phyloP scores from a whole-genome alignment of 53 echinoderm and acorn worm genomes.

The Mesocentrotus franciscanus region DNA sequence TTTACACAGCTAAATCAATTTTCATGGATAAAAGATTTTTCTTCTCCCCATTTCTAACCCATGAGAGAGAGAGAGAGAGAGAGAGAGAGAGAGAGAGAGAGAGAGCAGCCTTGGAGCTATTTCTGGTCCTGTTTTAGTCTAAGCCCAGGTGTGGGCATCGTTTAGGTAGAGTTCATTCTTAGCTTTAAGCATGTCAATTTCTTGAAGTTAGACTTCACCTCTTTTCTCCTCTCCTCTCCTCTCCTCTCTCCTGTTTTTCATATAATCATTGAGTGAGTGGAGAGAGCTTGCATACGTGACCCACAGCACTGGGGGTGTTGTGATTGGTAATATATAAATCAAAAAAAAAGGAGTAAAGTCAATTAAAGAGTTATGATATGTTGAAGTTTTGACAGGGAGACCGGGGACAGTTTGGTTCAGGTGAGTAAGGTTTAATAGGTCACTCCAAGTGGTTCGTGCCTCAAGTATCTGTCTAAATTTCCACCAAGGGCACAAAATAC shows the following conservation, averaged over 20 bases:
- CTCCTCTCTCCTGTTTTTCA: neutral
- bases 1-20: slow-evolving; percentile 56
- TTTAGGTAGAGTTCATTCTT: neutral
- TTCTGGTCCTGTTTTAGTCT: neutral
- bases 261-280: neutral
- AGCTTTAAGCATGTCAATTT: slow-evolving; percentile 24
- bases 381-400: slow-evolving; percentile 33
- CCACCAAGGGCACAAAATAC: slow-evolving; percentile 46
- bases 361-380: slow-evolving; percentile 46
- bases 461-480: slow-evolving; percentile 25
- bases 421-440: slow-evolving; percentile 19
- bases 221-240: too few relatives aligned
- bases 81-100: neutral
- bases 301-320: neutral
- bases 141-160: slow-evolving; percentile 25
- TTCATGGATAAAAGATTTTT: slow-evolving; percentile 14
- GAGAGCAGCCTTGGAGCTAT: slow-evolving; percentile 32
- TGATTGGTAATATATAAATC: neutral
- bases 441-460: neutral
- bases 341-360: neutral
- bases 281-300: neutral
- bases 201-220: neutral
- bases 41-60: neutral
- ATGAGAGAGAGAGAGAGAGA: neutral
- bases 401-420: slow-evolving; percentile 18